A percentile compares a stretch with the other conserved stretches of the same genome.
phyloP scores from a whole-genome alignment of 37 sponge, comb jelly and placozoan species.

The Beroe forskalii region DNA sequence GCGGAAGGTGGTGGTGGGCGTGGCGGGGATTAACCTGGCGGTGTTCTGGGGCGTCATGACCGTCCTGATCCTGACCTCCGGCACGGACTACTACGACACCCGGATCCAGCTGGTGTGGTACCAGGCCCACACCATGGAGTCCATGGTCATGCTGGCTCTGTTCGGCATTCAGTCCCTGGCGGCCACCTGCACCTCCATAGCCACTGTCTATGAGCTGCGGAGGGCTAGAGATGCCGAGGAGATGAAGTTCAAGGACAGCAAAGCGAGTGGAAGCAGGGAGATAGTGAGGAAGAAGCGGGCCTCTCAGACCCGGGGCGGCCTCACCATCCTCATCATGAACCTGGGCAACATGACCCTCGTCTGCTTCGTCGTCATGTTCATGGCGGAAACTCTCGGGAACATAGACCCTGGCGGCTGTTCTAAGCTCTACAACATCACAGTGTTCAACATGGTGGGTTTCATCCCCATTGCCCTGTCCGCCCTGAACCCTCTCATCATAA shows the following conservation, averaged over 20 bases:
- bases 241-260: neutral
- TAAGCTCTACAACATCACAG: conserved; percentile 1
- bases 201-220: neutral
- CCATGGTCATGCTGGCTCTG: neutral
- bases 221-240: neutral
- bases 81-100: neutral
- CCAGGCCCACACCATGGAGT: neutral
- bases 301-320: neutral
- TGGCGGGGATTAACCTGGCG: neutral
- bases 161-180: neutral
- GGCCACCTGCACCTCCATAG: conserved; percentile 1
- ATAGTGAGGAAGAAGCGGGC: neutral
- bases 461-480: conserved; percentile 12
- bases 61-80: neutral
- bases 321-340: conserved; percentile 4
- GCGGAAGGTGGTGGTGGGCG: neutral
- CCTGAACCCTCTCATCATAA: neutral
- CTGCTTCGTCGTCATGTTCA: neutral
- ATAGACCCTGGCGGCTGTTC: neutral
- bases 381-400: neutral
- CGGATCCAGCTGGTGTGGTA: conserved; percentile 21
- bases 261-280: neutral
- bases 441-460: neutral
- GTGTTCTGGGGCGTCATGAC: neutral
- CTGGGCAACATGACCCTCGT: neutral